A percentile compares a stretch with the other conserved stretches of the same genome.
phyloP scores from a whole-genome alignment of 1,140 invertebrate genomes.

The Aradophagus sp. region DNA sequence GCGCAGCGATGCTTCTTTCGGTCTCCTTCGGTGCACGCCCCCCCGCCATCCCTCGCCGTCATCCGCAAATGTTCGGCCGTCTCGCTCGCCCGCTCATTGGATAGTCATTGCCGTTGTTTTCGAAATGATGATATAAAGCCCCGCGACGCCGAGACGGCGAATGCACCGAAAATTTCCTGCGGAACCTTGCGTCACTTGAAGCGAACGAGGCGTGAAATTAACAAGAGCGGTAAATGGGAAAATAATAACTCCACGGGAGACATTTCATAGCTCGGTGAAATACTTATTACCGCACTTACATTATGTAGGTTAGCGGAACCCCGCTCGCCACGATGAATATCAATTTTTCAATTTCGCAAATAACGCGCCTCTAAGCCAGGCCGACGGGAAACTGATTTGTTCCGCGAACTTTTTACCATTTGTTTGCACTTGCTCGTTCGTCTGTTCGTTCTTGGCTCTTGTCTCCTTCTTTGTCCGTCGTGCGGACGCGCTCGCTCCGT shows the following conservation, averaged over 20 bases:
- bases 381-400: not conserved
- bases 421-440: not conserved
- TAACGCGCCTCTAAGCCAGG: slow-evolving; percentile 13
- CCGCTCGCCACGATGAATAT: slow-evolving; percentile 28
- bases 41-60: slow-evolving; percentile 1
- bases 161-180: slow-evolving; percentile 58
- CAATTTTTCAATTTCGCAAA: slow-evolving; percentile 36
- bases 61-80: too few relatives aligned
- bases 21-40: not conserved
- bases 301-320: slow-evolving; percentile 41
- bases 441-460: not conserved
- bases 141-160: slow-evolving; percentile 48
- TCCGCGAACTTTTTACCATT: not conserved
- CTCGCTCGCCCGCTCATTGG: slow-evolving; percentile 40
- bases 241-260: slow-evolving; percentile 55
- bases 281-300: slow-evolving; percentile 54
- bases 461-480: too few relatives aligned
- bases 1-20: slow-evolving; percentile 23
- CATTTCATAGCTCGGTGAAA: slow-evolving; percentile 55
- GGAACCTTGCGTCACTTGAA: slow-evolving; percentile 58
- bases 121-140: slow-evolving; percentile 54
- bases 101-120: slow-evolving; percentile 58
- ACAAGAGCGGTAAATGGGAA: slow-evolving; percentile 58
- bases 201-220: slow-evolving; percentile 58
- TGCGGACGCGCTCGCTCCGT: too few relatives aligned